Conservation (phyloP, 1,140 invertebrate species). For the Tribolium madens region DNA sequence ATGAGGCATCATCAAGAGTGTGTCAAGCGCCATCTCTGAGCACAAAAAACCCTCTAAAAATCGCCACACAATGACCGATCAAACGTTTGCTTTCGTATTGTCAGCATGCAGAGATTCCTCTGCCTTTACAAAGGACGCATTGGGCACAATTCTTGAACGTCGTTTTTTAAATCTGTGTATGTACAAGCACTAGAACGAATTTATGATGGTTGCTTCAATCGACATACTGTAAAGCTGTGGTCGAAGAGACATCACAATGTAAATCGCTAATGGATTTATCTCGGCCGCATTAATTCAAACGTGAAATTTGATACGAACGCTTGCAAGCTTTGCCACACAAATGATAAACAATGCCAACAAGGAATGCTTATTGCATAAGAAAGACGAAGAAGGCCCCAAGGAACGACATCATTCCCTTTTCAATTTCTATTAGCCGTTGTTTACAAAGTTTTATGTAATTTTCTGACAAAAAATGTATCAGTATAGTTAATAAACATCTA, state of each 20-base stretch:
- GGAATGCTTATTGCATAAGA: not conserved
- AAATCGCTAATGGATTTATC: constrained; percentile 29
- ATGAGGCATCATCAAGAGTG: not conserved
- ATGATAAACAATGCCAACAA: not conserved
- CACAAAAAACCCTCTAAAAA: not conserved
- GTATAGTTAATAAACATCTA: too few species aligned
- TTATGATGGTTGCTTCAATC: constrained; percentile 9
- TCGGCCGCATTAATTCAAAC: constrained; percentile 17
- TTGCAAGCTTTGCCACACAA: not conserved
- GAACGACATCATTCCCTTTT: not conserved
- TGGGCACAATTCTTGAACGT: not conserved
- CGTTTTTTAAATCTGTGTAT: constrained; percentile 9
- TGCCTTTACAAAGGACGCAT: not conserved
- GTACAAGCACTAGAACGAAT: constrained; percentile 19
- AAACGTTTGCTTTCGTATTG: constrained; percentile 27
- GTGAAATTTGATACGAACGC: constrained; percentile 1
- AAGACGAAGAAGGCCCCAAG: not conserved
- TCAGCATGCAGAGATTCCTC: not conserved
- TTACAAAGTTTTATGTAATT: not conserved
- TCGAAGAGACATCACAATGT: constrained; percentile 8
- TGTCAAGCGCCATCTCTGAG: not conserved
- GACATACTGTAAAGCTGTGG: constrained; percentile 9
- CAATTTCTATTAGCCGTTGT: not conserved
- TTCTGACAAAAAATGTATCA: too few species aligned
- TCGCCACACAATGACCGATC: not conserved